Conservation (phyloP, 2,888 invertebrate species). For the Rugalucina vietnamica region DNA sequence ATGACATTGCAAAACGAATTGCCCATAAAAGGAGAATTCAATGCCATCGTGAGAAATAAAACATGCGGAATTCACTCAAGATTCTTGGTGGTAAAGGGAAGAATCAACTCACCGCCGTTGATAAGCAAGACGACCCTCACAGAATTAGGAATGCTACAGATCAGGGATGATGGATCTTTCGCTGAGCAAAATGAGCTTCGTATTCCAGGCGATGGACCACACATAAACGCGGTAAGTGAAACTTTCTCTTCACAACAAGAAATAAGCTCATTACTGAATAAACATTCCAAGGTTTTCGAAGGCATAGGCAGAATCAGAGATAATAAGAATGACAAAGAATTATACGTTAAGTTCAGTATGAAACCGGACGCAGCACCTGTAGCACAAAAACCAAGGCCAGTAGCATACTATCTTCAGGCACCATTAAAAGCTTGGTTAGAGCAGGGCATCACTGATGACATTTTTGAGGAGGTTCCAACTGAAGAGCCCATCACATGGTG, state of each 20-base stretch:
- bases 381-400: slow-evolving; percentile 3
- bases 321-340: slow-evolving; percentile 3
- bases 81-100: background rate
- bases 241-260: background rate
- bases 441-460: background rate
- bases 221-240: background rate
- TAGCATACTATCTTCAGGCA: slow-evolving; percentile 1
- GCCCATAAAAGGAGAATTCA: background rate
- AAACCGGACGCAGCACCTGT: background rate
- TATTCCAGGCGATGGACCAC: too few species aligned
- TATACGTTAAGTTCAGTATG: slow-evolving; percentile 1
- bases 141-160: slow-evolving; percentile 18
- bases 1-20: slow-evolving; percentile 7
- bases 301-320: slow-evolving; percentile 7
- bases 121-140: slow-evolving; percentile 6
- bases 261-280: background rate
- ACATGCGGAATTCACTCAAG: slow-evolving; percentile 18
- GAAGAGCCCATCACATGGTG: slow-evolving; percentile 3
- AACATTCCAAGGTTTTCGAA: background rate
- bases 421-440: slow-evolving; percentile 14
- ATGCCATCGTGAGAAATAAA: slow-evolving; percentile 9
- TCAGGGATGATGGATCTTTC: slow-evolving; percentile 15
- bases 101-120: too few species aligned
- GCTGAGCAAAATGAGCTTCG: too few species aligned
- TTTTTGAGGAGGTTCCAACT: slow-evolving; percentile 4